phyloP scores from a whole-genome alignment of 1,140 invertebrate genomes.

The Proales similis region DNA sequence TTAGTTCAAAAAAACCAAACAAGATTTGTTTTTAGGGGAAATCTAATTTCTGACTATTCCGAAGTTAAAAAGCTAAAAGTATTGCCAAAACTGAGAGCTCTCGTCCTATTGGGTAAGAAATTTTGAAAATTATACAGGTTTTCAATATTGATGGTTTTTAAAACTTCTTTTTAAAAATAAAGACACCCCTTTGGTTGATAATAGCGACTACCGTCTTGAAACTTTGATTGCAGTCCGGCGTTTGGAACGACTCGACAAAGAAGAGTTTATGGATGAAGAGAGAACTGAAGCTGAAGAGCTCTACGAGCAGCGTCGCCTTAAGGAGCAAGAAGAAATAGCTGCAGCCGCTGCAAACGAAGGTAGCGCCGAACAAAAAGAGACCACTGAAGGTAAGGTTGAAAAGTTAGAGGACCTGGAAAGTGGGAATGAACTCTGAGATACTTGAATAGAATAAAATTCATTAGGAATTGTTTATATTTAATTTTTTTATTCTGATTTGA shows the following conservation, averaged over 20 bases:
- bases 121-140: neutral
- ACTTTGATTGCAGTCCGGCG: slow-evolving; percentile 46
- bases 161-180: slow-evolving; percentile 5
- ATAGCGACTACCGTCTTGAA: slow-evolving; percentile 52
- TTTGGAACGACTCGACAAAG: slow-evolving; percentile 52
- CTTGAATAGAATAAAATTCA: too few species aligned
- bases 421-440: too few species aligned
- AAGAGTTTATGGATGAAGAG: slow-evolving; percentile 52
- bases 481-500: neutral
- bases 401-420: too few species aligned
- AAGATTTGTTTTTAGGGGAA: slow-evolving; percentile 44
- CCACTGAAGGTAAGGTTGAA: too few species aligned
- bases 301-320: slow-evolving; percentile 43
- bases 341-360: slow-evolving; percentile 10
- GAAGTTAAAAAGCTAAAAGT: slow-evolving; percentile 45
- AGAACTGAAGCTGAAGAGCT: slow-evolving; percentile 49
- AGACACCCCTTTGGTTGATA: slow-evolving; percentile 50
- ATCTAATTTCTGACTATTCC: slow-evolving; percentile 45
- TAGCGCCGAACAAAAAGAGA: slow-evolving; percentile 13
- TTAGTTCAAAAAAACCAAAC: neutral
- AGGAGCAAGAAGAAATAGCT: slow-evolving; percentile 41
- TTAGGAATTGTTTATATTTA: slow-evolving; percentile 4
- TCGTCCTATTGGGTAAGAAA: slow-evolving; percentile 46
- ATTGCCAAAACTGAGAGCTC: slow-evolving; percentile 47
- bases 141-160: neutral